Base-by-base conservation (phyloP, 2,888 invertebrate genomes). In the Mesoligia furuncula region DNA sequence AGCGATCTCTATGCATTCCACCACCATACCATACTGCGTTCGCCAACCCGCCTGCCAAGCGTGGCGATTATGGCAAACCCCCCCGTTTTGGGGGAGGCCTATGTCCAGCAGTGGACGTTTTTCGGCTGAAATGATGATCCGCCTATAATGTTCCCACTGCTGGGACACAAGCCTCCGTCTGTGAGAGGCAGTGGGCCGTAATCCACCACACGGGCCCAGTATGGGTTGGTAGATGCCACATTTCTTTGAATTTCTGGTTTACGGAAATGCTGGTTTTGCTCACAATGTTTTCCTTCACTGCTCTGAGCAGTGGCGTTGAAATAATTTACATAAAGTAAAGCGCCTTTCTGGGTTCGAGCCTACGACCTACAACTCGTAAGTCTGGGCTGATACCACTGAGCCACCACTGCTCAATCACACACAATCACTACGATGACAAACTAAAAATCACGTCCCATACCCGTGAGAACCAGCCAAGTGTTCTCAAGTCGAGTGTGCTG, bases 381-480 rank as follows among this genome's bases (percentile, higher is more conserved):
- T 57, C 54, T 3, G 4, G 54, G 11, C 0, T 5, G 11, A n/a
- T n/a, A 54, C 54, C 45, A 15, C 0, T 45, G 15, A 15, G 45
- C 45, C 13, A 45, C 45, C 15, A 5, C 15, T 15, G 5, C 45
- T 45, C 15, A 45, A 45, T 45, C 45, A 45, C 45, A 45, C 45
- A 45, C 45, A 45, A 51, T 59, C 27, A 27, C 0, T 6, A 66
- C 0, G 65, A 70, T 73, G 69, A 79, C 59, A 65, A 48, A 62
- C 57, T 1, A 57, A 70, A 84, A 75, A 79, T 79, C 75, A 73
- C 71, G 65, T 51, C 54, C 24, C 5, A 65, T 48, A 17, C 24
- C 73, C 86, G 85, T 92, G 92, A 78, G 91, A 92, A 86, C 13
- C 7, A 4, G 0, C 77, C 89, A 81, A 70, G 81, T 90, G 90